Base-by-base conservation (phyloP, 23 tunicate species). In the Clavelina lepadiformis region DNA sequence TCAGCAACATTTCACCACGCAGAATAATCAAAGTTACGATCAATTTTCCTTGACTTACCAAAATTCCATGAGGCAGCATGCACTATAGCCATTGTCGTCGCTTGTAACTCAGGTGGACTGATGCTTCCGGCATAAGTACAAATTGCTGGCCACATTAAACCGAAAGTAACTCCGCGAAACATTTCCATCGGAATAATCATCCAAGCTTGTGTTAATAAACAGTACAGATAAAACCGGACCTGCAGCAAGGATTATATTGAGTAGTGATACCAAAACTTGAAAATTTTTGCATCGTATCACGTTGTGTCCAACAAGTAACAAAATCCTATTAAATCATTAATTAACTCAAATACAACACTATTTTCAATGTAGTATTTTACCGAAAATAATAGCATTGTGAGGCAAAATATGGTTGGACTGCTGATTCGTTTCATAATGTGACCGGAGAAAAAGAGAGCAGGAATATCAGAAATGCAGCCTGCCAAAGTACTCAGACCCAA, bases 1-100 rank as follows among this genome's bases (percentile, higher is more conserved):
- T n/a, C n/a, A n/a, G n/a, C n/a, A n/a, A n/a, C n/a, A n/a, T n/a
- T n/a, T n/a, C n/a, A n/a, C n/a, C n/a, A n/a, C n/a, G n/a, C n/a
- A n/a, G n/a, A n/a, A n/a, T n/a, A n/a, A n/a, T n/a, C n/a, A n/a
- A n/a, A n/a, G n/a, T n/a, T n/a, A n/a, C n/a, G n/a, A n/a, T n/a
- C n/a, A n/a, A n/a, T n/a, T n/a, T n/a, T n/a, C n/a, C n/a, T n/a
- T n/a, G n/a, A 54, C n/a, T 19, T 19, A 54, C n/a, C 23, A 19
- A 54, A 54, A 7, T 20, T 15, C 25, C 25, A 59, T 37, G 28
- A 22, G 31, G 6, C 35, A 35, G 36, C 38, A 5, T 64, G 30
- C 26, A 64, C 70, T 4, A 64, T 20, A 22, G 57, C 70, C 70
- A 64, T 64, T 54, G 56, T 64, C 18, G 70, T 64, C 7, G 37